phyloP scores from a whole-genome alignment of 2,113 vertebrate genomes.

The Cinclus mexicanus region DNA sequence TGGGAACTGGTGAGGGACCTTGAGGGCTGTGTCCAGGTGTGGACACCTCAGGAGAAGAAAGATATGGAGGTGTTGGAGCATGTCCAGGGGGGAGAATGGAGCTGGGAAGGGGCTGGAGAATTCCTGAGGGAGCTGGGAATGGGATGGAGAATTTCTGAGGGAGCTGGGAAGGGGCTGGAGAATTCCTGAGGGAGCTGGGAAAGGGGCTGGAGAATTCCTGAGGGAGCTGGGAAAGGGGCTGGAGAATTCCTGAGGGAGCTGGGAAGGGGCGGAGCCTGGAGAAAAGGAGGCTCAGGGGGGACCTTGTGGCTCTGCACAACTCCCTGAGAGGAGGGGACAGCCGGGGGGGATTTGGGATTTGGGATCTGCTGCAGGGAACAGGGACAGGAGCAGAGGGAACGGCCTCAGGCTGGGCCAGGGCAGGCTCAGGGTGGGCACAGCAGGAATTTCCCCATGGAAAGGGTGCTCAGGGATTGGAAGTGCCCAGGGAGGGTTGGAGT shows the following conservation, averaged over 20 bases:
- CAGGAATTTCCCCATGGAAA: background rate
- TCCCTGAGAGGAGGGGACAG: background rate
- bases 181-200: background rate
- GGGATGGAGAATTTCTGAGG: background rate
- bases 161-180: background rate
- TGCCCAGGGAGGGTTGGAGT: background rate
- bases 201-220: background rate
- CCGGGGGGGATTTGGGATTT: background rate
- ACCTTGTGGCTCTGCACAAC: background rate
- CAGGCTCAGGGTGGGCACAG: background rate
- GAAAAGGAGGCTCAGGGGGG: background rate
- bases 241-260: background rate
- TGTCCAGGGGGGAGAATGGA: background rate
- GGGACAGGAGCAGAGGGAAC: background rate
- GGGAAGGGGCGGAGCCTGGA: background rate
- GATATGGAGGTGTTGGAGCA: fast-evolving
- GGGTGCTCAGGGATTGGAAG: background rate
- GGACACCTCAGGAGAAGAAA: background rate
- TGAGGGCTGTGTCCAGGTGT: fast-evolving
- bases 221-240: background rate
- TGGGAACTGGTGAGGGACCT: background rate
- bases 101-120: background rate
- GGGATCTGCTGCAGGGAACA: background rate
- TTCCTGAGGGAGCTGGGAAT: background rate
- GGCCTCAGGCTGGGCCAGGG: background rate